Base-by-base conservation (phyloP, 2,888 invertebrate genomes). In the Orthonychiurus folsomi region DNA sequence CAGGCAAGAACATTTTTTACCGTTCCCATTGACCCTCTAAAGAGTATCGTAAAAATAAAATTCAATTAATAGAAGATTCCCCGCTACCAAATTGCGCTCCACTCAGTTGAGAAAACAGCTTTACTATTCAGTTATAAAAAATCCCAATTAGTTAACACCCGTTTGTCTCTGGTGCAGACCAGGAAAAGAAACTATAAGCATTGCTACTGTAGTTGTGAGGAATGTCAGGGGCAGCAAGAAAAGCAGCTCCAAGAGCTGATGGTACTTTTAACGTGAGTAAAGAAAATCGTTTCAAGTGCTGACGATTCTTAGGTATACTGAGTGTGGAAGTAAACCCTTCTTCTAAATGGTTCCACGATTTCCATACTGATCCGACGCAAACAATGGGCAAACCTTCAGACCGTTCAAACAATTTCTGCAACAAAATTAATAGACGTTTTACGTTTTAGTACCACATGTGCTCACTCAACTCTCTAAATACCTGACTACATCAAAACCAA, bases 321-420 rank as follows among this genome's bases (percentile, higher is more conserved):
- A 88, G 76, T 65, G 82, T 81, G 1, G 77, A 74, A 2, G 84
- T 74, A 70, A 90, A 86, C 0, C 90, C 92, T 1, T 83, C 79
- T 74, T 85, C 81, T 66, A 97, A 76, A 26, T 87, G 81, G 2
- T 84, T 79, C 93, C 94, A 97, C 75, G 94, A 94, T 67, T 88
- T 84, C 90, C 93, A 97, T 1, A 97, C 93, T 0, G 93, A 93
- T 0, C 96, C 96, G 0, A 95, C 91, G 76, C 94, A 95, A 0
- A 93, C 85, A 0, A 96, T 83, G 57, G 85, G 83, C 52, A 93
- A 74, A 1, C 86, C 87, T 23, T 83, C 83, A 1, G 77, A 73
- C 56, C 75, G 76, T 23, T 78, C 73, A 52, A 79, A 78, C 56
- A 86, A 76, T 64, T 80, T 80, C 78, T 83, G 74, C 18, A 72